Evolutionary conservation across 2,797 vertebrate genomes (phyloP), one percentile per base, ranked within the genome.

Genomic region (Silurus lanzhouensis): DNA sequence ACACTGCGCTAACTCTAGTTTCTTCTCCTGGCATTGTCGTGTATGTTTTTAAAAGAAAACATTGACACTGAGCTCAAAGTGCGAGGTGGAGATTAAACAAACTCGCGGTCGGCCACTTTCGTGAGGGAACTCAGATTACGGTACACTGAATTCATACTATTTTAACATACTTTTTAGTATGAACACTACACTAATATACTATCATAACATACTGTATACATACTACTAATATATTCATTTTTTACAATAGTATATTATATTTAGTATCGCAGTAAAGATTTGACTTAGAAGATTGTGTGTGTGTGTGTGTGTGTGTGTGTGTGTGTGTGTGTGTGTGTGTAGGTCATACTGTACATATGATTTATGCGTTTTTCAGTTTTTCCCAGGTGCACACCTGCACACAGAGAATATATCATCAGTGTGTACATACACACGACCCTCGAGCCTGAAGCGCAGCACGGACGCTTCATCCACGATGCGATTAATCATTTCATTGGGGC

Each of bases 241-340:
- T 5, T 70, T 44, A 44, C 3, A 1, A 17, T 44, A 46, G 25
- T 17, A 38, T 19, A 17, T 31, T 70, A 20, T 70, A n/a, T 48
- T 74, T 72, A 72, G 9, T 55, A 74, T 14, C 1, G 9, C 7
- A 25, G 22, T 55, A 75, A 57, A 60, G 55, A 20, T 22, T 8
- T 38, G 19, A 77, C 27, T 38, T 2, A 31, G 13, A 38, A 15
- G 72, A 57, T 3, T 74, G 71, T 55, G 72, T 75, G 48, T 20
- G 52, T 31, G 31, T 20, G 74, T 60, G 81, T 76, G 66, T 84
- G 78, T 61, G 64, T 22, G 20, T 25, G 4, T 19, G 22, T 75
- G 72, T 55, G 46, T 48, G 38, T 68, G 38, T 75, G 71, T 76
- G 81, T 81, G 63, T 85, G 81, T 68, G 64, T 25, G 19, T 55